These are phyloP conservation scores for Phragmatobia fuliginosa DNA, from an alignment of 2,888 invertebrate genomes.

Conservation along the genomic window DNA sequence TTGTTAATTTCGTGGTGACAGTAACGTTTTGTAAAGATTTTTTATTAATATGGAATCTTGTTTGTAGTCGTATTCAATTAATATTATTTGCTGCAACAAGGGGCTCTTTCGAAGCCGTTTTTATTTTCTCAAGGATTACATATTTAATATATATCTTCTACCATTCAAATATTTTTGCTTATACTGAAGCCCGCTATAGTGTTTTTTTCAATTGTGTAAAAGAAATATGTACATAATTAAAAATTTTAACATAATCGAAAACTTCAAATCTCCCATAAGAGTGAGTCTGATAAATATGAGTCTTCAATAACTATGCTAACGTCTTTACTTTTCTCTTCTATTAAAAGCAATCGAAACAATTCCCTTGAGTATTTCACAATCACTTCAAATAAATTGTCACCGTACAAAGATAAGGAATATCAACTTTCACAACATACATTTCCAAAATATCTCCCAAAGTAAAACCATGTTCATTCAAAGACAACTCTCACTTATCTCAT, in stretches of 20 bases:
- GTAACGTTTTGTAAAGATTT: background rate
- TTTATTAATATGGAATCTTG: background rate
- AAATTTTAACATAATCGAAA: too few relatives aligned
- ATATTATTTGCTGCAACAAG: background rate
- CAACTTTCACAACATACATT: conserved; percentile 19
- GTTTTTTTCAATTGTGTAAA: too few relatives aligned
- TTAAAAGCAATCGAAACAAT: background rate
- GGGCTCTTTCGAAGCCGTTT: background rate
- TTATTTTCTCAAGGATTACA: background rate
- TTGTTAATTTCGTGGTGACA: background rate
- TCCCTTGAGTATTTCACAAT: background rate
- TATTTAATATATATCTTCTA: background rate
- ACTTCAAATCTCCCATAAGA: too few relatives aligned
- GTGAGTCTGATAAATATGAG: too few relatives aligned
- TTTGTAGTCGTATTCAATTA: background rate
- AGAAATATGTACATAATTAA: too few relatives aligned
- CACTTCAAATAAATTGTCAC: background rate
- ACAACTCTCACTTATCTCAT: conserved; percentile 21
- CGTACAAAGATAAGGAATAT: background rate
- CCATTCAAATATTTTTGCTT: too few relatives aligned
- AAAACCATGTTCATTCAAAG: conserved; percentile 16
- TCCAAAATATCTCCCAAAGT: conserved; percentile 7
- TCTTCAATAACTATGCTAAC: too few relatives aligned
- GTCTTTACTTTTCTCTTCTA: too few relatives aligned
- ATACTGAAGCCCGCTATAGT: too few relatives aligned